Base-by-base conservation (phyloP, 2,113 vertebrate species). In the Apteryx mantelli region DNA sequence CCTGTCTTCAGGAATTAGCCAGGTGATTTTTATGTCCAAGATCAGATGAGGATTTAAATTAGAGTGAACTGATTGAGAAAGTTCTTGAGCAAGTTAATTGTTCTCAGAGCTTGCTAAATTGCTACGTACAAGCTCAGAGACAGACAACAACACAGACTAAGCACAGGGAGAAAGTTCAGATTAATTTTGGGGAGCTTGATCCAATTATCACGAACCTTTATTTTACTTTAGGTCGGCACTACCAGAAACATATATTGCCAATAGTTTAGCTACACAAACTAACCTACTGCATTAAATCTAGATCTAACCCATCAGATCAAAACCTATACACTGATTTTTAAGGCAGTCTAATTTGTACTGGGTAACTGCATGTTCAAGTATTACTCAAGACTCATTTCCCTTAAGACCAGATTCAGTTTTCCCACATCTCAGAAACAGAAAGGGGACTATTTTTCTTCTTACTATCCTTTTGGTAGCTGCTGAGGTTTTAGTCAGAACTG, bases 141-240 rank as follows among this genome's bases (percentile, higher is more conserved):
- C 48, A 60, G 74, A 81, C 90, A 84, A 94, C 53, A 92, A 85
- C 56, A 78, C 34, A 58, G 79, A 87, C 82, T 94, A 92, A 88
- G 90, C 69, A 90, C 78, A 73, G 32, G 48, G 42, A 88, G 44
- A 91, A 89, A 81, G 48, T 82, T 84, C 90, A 81, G 89, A 83
- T 89, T 89, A 53, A 88, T 84, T 90, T 80, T 66, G 63, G 58
- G 38, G 65, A 94, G 69, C 65, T 82, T 75, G 42, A 94, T 90
- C 69, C 46, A 91, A 73, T 82, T 91, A 92, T 68, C 69, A 88
- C 77, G 90, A 92, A 64, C 80, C 90, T 85, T 76, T 84, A 86
- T 96, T 92, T 90, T 73, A 84, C 69, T 85, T 91, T 74, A 92
- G 90, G 87, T 74, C 91, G 90, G 60, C 83, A 88, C 60, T 81